Evolutionary conservation across 2,113 vertebrate species (phyloP), one percentile per base, ranked within the genome.

Genomic region (Gambusia holbrooki): DNA sequence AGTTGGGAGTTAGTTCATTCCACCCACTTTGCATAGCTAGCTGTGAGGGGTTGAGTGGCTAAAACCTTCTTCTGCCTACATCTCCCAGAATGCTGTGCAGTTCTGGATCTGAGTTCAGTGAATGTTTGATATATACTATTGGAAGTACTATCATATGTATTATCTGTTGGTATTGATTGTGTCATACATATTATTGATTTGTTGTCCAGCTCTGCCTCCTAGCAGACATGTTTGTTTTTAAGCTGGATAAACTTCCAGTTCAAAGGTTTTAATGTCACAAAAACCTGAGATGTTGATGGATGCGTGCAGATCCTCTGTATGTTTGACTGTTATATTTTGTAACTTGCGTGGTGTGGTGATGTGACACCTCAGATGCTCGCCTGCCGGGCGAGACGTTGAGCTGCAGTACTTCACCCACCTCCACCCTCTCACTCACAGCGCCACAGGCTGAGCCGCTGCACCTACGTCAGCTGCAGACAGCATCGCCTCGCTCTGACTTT

Each of bases 321-420:
- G 70, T 85, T 84, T 77, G 77, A 35, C 80, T 88, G 77, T 79
- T 88, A 72, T 79, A 12, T 71, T 73, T 87, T 81, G 85, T 84
- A 76, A 69, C 63, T 80, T 37, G 35, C 74, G 51, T 11, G 10
- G 10, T 37, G 35, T 37, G 12, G 35, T 37, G 74, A 83, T 74
- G 71, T 69, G 35, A 84, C 40, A 66, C 76, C 73, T 79, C 66
- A 71, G 76, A 88, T 87, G 68, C 66, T 73, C 71, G 77, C 35
- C 15, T 29, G 76, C 32, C 61, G 63, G 84, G 68, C 40, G 28
- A 68, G 76, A 40, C 35, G 25, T 62, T 71, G 62, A 35, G 69
- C 37, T 48, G 81, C 69, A 63, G 62, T 77, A 63, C 84, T 83
- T 80, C 82, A 72, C 54, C 58, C 33, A 11, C 51, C 13, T 71